These are phyloP conservation scores for Oryzias dopingdopingensis DNA, from an alignment of 2,797 vertebrate species.

Conservation along the genomic window DNA sequence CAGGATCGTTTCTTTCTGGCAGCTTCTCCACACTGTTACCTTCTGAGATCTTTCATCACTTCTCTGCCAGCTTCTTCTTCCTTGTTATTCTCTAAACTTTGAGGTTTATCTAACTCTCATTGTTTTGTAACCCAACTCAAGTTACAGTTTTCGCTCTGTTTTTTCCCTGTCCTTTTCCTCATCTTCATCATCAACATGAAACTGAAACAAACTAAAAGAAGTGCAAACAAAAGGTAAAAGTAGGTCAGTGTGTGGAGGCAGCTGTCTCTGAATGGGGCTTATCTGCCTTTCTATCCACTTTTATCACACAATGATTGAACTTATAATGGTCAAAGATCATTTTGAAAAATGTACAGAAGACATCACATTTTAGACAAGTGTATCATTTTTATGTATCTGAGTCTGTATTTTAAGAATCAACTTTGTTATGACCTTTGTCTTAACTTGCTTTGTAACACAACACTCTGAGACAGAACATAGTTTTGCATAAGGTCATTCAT, in stretches of 20 bases:
- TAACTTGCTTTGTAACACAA: too few relatives aligned
- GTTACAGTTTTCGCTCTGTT: neutral
- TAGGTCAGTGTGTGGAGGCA: conserved; percentile 18
- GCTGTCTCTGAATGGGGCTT: conserved; percentile 17
- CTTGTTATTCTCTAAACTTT: conserved; percentile 1
- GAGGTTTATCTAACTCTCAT: conserved; percentile 3
- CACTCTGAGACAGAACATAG: too few relatives aligned
- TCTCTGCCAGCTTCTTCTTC: conserved; percentile 7
- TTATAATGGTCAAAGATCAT: too few relatives aligned
- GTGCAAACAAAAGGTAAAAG: conserved; percentile 4
- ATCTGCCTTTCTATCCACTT: conserved; percentile 7
- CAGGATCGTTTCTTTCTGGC: conserved; percentile 26
- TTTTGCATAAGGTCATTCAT: too few relatives aligned
- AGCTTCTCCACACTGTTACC: conserved; percentile 16
- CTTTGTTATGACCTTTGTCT: too few relatives aligned
- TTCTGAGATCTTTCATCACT: conserved; percentile 20
- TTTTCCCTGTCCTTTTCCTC: neutral
- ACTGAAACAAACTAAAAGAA: neutral
- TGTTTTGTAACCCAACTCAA: too few relatives aligned
- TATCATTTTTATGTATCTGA: too few relatives aligned
- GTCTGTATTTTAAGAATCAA: too few relatives aligned
- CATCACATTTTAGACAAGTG: too few relatives aligned
- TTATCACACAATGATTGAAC: conserved; percentile 1
- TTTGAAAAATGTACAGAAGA: too few relatives aligned
- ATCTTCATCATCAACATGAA: neutral